Conservation (phyloP, 53 echinoderm and acorn worm genomes). For the Astropecten irregularis region DNA sequence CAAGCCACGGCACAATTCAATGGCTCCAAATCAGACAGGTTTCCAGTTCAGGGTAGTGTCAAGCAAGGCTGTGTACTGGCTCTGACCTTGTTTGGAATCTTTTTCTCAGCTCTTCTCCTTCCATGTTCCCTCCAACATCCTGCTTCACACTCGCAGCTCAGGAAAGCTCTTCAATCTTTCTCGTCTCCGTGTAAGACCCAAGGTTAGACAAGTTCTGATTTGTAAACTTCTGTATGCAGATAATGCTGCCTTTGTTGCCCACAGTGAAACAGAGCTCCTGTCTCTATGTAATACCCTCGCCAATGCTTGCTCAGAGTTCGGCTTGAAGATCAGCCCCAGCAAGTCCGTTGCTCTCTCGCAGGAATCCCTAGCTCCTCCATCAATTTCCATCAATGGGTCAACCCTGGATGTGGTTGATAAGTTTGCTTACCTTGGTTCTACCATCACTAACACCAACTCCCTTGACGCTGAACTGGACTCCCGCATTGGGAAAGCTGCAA, state of each 20-base stretch:
- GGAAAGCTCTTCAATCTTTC: background rate
- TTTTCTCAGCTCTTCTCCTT: background rate
- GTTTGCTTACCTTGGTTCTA: conserved; percentile 59
- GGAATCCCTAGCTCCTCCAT: too few relatives aligned
- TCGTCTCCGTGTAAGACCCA: background rate
- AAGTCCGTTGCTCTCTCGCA: too few relatives aligned
- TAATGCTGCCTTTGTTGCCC: conserved; percentile 26
- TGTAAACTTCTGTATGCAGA: conserved; percentile 15
- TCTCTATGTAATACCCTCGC: background rate
- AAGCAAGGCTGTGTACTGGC: background rate
- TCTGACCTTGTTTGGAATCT: conserved; percentile 6
- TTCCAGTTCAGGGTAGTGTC: background rate
- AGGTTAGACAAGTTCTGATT: background rate
- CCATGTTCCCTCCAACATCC: too few relatives aligned
- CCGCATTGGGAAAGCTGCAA: too few relatives aligned
- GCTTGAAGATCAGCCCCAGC: too few relatives aligned
- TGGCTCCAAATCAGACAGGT: background rate
- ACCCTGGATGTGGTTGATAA: too few relatives aligned
- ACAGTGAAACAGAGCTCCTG: background rate
- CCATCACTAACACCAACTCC: conserved; percentile 7
- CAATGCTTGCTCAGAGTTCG: background rate
- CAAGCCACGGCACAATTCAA: too few relatives aligned
- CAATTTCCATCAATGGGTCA: too few relatives aligned
- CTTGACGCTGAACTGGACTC: background rate
- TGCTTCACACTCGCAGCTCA: background rate